Percentiles rank a stretch among this genome's conserved stretches.
These are phyloP conservation scores for Disparrhopalites patrizii DNA, from an alignment of 2,888 invertebrate genomes.

Conservation along the genomic window DNA sequence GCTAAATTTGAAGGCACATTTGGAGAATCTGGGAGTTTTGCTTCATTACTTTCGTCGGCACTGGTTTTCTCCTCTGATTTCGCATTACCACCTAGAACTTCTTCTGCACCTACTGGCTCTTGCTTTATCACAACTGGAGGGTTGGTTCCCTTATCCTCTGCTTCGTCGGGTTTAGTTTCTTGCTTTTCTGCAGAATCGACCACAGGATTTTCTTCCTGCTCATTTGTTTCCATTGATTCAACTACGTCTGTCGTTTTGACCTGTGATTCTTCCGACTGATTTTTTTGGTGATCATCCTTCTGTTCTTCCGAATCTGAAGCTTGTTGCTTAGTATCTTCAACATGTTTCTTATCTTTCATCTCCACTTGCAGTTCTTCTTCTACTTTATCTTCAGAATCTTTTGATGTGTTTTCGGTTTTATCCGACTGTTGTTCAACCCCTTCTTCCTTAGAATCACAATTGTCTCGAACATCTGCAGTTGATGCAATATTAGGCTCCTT, in stretches of 20 bases:
- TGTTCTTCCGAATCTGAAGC: not conserved
- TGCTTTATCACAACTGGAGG: not conserved
- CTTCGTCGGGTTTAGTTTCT: not conserved
- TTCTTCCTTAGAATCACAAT: constrained; percentile 12
- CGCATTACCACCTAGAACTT: constrained; percentile 15
- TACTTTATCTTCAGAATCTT: not conserved
- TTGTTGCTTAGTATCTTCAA: not conserved
- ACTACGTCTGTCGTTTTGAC: not conserved
- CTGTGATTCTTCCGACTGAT: too few relatives aligned
- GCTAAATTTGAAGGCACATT: constrained; percentile 26
- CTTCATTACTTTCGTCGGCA: constrained; percentile 25
- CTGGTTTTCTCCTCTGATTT: constrained; percentile 19
- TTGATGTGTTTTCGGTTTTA: not conserved
- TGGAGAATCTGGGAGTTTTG: constrained; percentile 13
- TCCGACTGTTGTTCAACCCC: not conserved
- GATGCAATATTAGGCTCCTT: not conserved
- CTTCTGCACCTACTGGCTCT: constrained; percentile 24
- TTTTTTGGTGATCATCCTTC: too few relatives aligned
- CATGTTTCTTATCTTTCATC: too few relatives aligned
- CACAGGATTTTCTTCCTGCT: not conserved
- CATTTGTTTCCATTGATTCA: not conserved
- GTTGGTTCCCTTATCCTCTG: not conserved
- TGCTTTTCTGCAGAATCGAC: not conserved
- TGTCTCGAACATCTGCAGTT: constrained; percentile 23
- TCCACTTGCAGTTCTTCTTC: too few relatives aligned